Base-by-base conservation (phyloP, 2,113 vertebrate genomes). In the Mohoua ochrocephala region DNA sequence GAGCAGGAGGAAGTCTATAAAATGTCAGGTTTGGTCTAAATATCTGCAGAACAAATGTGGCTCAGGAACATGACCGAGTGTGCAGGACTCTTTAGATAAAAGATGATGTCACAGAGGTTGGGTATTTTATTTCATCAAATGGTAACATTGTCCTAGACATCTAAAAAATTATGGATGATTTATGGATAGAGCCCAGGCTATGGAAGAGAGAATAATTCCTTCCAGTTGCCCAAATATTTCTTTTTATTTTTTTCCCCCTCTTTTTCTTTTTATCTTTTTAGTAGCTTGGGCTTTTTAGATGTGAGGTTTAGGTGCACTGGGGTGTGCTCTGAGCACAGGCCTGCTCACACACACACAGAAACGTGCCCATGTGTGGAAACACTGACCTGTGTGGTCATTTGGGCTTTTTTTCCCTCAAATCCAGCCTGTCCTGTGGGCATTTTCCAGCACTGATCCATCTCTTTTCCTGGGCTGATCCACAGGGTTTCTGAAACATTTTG, bases 11-110 rank as follows among this genome's bases (percentile, higher is more conserved):
- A 95, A 97, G 91, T 93, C 96, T 82, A 97, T 89, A 80, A 96
- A 95, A 97, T 89, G 91, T 95, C 96, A 97, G 97, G 95, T 93
- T 95, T 94, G 84, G 47, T 78, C 95, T 96, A 96, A 97, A 95
- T 97, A 95, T 97, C 95, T 97, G 96, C 95, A 83, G 86, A 95
- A 91, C 96, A 97, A 97, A 97, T 97, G 96, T 95, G 88, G 61
- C 70, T 91, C 86, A 84, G 93, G 89, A 96, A 69, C 90, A 95
- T 7, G 80, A 96, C 86, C 77, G 13, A 97, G 69, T 61, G 84
- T 64, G 53, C 73, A 87, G 82, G 53, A 50, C 80, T 69, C 74
- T 52, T 10, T 2, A 83, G 96, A 93, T 91, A 95, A 97, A 97
- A 95, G 89, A 77, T 96, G 94, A 95, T 87, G 93, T 95, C 95